Base-by-base conservation (phyloP, 1,140 invertebrate genomes). In the Lethrus apterus region DNA sequence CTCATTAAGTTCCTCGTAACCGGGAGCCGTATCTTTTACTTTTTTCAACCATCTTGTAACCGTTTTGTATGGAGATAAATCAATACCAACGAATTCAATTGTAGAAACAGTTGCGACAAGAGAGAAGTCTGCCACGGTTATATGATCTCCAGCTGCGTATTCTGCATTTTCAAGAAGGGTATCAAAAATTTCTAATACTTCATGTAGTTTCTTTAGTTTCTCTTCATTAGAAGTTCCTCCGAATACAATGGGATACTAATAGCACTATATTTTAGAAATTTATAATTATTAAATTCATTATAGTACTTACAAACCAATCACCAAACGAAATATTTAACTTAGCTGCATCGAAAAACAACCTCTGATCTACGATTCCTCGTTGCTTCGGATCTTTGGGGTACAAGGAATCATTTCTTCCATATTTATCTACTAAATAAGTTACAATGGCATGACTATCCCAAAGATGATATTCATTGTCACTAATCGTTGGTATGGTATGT, bases 341-440 rank as follows among this genome's bases (percentile, higher is more conserved):
- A 5, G 77, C 77, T 53, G 84, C 68, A 64, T 87, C 85, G 59
- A 89, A 88, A 55, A 79, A 81, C 7, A 88, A 60, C 2, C 83
- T 71, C 55, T 85, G 82, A 63, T 88, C 86, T 1, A 89, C 77
- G 19, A 84, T 58, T 0, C 84, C 84, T 33, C 85, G 70, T 57
- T 63, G 50, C 64, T 76, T 73, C 3, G 77, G 67, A 34, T 85
- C 80, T 52, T 74, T 74, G 0, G 85, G 85, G 63, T 88, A 88
- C 0, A 87, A 63, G 20, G 70, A 66, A 8, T 75, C 72, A 8
- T 74, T 71, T 24, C 74, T 77, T 19, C 68, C 73, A 54, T 84
- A 86, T 62, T 83, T 80, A 26, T 85, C 82, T 29, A 78, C 83
- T 36, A 89, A 62, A 62, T 89, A 89, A 64, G 83, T 81, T 40